Percentiles rank a stretch among this genome's conserved stretches.
phyloP scores from a whole-genome alignment of 2,113 vertebrate species.

The Abramis brama region DNA sequence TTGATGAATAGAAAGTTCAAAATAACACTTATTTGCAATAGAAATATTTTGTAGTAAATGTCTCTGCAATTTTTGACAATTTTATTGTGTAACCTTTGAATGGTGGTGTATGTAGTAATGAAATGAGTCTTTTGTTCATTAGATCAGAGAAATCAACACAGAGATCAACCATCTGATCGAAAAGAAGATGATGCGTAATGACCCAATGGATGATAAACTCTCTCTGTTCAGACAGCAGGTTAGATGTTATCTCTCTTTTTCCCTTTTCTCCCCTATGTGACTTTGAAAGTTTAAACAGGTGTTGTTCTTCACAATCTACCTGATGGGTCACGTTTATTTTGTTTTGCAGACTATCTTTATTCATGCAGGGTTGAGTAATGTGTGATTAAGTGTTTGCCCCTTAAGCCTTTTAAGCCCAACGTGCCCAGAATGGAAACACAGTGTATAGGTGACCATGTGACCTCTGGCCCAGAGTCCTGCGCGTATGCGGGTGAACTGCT shows the following conservation, averaged over 20 bases:
- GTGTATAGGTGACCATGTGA: constrained; percentile 5
- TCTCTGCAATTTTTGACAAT: background rate
- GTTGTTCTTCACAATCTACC: background rate
- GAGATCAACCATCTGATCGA: constrained; percentile 91
- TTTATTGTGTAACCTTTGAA: background rate
- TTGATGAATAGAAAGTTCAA: background rate
- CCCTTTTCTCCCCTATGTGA: background rate
- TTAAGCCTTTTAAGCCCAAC: background rate
- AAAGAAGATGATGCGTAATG: constrained; percentile 90
- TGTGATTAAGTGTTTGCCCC: constrained; percentile 20
- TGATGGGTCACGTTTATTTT: background rate
- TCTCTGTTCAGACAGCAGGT: constrained; percentile 96
- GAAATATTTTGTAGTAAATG: background rate
- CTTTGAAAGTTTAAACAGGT: constrained; percentile 5
- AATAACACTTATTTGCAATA: background rate
- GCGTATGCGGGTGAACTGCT: too few species aligned
- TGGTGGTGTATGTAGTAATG: background rate
- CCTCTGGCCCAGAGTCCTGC: background rate
- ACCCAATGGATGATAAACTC: constrained; percentile 90
- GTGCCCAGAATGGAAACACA: background rate
- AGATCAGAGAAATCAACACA: constrained; percentile 82
- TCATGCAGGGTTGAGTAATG: background rate
- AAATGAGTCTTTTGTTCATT: constrained; percentile 57
- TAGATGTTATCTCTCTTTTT: constrained; percentile 31
- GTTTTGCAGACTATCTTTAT: background rate